These are phyloP conservation scores for Tachystola acroxantha DNA, from an alignment of 2,888 invertebrate species.

Conservation along the genomic window DNA sequence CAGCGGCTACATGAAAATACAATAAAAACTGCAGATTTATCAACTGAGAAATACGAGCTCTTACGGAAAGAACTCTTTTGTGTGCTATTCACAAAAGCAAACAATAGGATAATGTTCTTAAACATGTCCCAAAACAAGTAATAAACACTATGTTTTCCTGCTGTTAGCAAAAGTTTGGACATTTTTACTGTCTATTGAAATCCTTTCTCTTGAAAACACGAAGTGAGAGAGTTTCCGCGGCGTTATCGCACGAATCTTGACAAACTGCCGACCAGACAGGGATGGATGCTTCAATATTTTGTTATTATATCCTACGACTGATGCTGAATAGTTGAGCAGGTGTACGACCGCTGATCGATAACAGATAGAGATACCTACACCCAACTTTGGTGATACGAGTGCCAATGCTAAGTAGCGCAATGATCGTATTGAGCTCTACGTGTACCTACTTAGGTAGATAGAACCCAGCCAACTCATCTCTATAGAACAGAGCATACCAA, in stretches of 20 bases:
- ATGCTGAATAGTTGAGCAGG: conserved; percentile 20
- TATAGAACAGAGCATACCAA: too few relatives aligned
- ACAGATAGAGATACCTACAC: conserved; percentile 14
- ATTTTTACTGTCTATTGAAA: conserved; percentile 50
- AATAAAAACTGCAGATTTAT: conserved; percentile 13
- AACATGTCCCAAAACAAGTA: conserved; percentile 40
- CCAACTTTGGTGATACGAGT: neutral
- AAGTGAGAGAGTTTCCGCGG: conserved; percentile 16
- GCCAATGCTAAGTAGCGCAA: too few relatives aligned
- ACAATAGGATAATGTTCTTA: conserved; percentile 38
- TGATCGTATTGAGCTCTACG: too few relatives aligned
- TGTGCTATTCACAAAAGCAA: conserved; percentile 28
- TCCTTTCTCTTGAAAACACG: conserved; percentile 33
- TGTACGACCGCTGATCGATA: conserved; percentile 12
- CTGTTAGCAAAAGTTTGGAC: conserved; percentile 47
- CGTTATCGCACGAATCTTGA: conserved; percentile 35
- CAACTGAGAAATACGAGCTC: conserved; percentile 17
- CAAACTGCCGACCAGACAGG: conserved; percentile 35
- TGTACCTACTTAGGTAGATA: too few relatives aligned
- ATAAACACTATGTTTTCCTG: conserved; percentile 41
- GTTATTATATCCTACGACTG: conserved; percentile 29
- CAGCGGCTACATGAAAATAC: neutral
- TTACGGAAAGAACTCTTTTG: conserved; percentile 21
- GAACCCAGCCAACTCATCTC: too few relatives aligned
- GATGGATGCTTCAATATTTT: conserved; percentile 34